These are phyloP conservation scores for Campoletis raptor DNA, from an alignment of 2,888 invertebrate species.

Conservation along the genomic window DNA sequence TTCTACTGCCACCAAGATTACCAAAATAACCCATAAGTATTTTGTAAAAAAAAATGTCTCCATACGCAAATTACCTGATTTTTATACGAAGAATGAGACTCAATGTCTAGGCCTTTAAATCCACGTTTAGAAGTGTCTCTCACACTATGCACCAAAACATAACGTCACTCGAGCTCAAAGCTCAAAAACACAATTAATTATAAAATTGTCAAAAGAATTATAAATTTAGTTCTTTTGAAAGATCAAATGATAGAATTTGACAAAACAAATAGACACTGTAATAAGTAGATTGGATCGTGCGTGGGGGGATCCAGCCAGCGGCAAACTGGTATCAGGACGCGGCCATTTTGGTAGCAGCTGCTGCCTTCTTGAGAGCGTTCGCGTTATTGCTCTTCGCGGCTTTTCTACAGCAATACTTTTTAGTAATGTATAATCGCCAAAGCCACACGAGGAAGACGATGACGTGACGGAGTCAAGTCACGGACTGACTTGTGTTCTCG, in stretches of 20 bases:
- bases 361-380: constrained; percentile 57
- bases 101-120: constrained; percentile 41
- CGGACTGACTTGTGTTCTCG: constrained; percentile 69
- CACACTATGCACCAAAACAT: constrained; percentile 36
- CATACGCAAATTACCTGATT: constrained; percentile 32
- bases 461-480: constrained; percentile 72
- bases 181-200: constrained; percentile 7
- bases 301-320: constrained; percentile 45
- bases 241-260: neutral
- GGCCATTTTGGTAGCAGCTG: constrained; percentile 80
- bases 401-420: constrained; percentile 51
- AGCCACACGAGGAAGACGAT: constrained; percentile 63
- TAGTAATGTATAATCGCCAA: constrained; percentile 35
- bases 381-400: constrained; percentile 62
- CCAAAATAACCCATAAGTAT: neutral
- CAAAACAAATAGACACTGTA: neutral
- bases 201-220: neutral
- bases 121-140: constrained; percentile 43
- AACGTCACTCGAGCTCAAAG: constrained; percentile 44
- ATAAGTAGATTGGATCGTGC: neutral
- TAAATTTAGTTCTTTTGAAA: neutral
- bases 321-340: constrained; percentile 74
- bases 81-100: neutral
- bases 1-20: neutral
- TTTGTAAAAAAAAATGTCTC: neutral